These are phyloP conservation scores for Lophochroa leadbeateri DNA, from an alignment of 2,113 vertebrate genomes.

Conservation along the genomic window DNA sequence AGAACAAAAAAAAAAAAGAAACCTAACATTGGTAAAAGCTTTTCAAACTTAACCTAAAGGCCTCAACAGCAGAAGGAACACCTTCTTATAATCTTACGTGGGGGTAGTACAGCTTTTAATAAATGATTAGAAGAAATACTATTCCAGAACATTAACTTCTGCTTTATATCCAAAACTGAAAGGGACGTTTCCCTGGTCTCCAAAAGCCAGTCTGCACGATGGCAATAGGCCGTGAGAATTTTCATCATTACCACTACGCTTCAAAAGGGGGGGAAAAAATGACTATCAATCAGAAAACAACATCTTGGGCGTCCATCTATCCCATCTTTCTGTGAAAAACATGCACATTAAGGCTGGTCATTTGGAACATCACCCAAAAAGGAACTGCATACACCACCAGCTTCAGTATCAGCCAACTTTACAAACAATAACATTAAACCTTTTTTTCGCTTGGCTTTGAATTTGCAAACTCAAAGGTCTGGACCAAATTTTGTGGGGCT, in stretches of 20 bases:
- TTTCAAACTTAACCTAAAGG: slow-evolving; percentile 30
- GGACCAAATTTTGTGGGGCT: not conserved
- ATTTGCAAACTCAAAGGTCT: not conserved
- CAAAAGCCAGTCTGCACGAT: not conserved
- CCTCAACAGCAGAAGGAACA: slow-evolving; percentile 16
- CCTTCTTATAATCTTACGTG: not conserved
- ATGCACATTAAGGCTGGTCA: not conserved
- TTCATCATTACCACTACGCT: not conserved
- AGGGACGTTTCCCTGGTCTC: not conserved
- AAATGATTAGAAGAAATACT: not conserved
- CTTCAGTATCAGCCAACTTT: not conserved
- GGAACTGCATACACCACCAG: rapidly evolving
- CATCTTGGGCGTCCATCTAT: not conserved
- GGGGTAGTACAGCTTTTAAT: not conserved
- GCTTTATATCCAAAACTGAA: not conserved
- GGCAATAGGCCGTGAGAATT: not conserved
- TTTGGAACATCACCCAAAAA: not conserved
- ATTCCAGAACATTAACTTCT: not conserved
- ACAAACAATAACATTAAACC: not conserved
- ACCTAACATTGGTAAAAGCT: slow-evolving; percentile 32
- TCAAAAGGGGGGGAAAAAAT: not conserved
- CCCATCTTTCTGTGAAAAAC: not conserved
- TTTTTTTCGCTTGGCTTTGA: not conserved
- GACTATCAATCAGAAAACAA: not conserved
- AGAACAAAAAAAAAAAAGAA: slow-evolving; percentile 52